Conservation (phyloP, 2,113 vertebrate species). For the Corvus cornix region DNA sequence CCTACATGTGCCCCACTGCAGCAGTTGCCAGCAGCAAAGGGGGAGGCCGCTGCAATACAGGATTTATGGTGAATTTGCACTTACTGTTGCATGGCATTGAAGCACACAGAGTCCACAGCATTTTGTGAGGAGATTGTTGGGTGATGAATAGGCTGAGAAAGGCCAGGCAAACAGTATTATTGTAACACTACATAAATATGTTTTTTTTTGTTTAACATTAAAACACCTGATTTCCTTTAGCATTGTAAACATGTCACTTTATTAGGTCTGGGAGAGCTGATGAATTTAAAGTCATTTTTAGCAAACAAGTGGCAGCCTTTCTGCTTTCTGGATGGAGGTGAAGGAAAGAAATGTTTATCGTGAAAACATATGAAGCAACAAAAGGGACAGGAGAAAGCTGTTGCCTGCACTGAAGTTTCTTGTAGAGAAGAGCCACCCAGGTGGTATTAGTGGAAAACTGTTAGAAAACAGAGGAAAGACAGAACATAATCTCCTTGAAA, state of each 20-base stretch:
- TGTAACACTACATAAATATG: slow-evolving; percentile 77
- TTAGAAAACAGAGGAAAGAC: not conserved
- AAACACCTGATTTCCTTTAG: slow-evolving; percentile 77
- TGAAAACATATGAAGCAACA: not conserved
- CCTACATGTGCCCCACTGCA: not conserved
- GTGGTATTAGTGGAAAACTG: not conserved
- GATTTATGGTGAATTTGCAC: slow-evolving; percentile 48
- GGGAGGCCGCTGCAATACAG: not conserved
- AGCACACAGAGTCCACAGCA: slow-evolving; percentile 15
- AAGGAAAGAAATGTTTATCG: not conserved
- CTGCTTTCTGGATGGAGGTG: not conserved
- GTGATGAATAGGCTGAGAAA: slow-evolving; percentile 74
- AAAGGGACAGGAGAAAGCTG: not conserved
- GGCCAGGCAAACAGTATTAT: slow-evolving; percentile 58
- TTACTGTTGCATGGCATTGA: slow-evolving; percentile 42
- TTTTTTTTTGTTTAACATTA: slow-evolving; percentile 62
- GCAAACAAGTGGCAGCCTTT: slow-evolving; percentile 6
- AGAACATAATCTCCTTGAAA: not conserved
- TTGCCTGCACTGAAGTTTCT: not conserved
- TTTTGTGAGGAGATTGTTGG: slow-evolving; percentile 34
- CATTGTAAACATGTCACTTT: slow-evolving; percentile 71
- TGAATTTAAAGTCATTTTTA: slow-evolving; percentile 60
- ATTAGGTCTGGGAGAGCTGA: slow-evolving; percentile 68
- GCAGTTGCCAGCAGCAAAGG: not conserved
- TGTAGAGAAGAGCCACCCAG: not conserved